Evolutionary conservation across 2,797 vertebrate species (phyloP).

Genomic region (Novumbra hubbsi): DNA sequence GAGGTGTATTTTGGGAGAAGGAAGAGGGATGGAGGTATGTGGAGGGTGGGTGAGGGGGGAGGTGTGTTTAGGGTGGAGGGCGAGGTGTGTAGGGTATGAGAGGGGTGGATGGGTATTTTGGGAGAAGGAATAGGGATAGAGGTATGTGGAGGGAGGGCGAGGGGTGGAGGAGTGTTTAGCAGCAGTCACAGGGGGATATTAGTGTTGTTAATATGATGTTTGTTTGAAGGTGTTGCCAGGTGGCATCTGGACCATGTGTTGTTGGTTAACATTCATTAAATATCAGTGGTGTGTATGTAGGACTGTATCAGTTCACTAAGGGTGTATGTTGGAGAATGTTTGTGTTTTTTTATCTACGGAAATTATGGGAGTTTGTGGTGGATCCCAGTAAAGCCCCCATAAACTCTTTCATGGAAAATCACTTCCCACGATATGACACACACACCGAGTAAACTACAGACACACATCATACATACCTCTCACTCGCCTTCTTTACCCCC

Average conservation of each 20-base stretch:
- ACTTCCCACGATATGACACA: slow-evolving; percentile 66
- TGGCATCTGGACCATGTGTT: slow-evolving; percentile 50
- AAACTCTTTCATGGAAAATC: slow-evolving; percentile 73
- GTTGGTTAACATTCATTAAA: slow-evolving; percentile 55
- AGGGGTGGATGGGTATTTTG: slow-evolving; percentile 14
- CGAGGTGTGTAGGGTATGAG: slow-evolving; percentile 62
- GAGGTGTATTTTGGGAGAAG: slow-evolving; percentile 60
- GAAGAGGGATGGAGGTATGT: slow-evolving; percentile 29
- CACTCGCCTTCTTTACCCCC: slow-evolving; percentile 55
- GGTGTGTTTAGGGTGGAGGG: slow-evolving; percentile 55
- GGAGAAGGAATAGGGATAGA: neutral
- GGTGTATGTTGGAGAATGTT: slow-evolving; percentile 41
- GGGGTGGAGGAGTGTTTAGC: slow-evolving; percentile 6
- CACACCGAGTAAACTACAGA: slow-evolving; percentile 41
- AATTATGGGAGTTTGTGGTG: slow-evolving; percentile 73
- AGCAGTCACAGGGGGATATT: slow-evolving; percentile 19
- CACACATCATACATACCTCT: slow-evolving; percentile 24
- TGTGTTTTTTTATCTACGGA: slow-evolving; percentile 30
- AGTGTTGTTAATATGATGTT: slow-evolving; percentile 3
- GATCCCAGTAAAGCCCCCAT: slow-evolving; percentile 67
- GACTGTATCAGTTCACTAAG: neutral
- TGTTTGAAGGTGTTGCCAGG: slow-evolving; percentile 19
- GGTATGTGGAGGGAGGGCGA: slow-evolving; percentile 53
- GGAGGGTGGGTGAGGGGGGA: neutral
- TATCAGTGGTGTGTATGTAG: slow-evolving; percentile 30